These are phyloP conservation scores for Eutrigla gurnardus DNA, from an alignment of 2,797 vertebrate genomes.

Conservation along the genomic window DNA sequence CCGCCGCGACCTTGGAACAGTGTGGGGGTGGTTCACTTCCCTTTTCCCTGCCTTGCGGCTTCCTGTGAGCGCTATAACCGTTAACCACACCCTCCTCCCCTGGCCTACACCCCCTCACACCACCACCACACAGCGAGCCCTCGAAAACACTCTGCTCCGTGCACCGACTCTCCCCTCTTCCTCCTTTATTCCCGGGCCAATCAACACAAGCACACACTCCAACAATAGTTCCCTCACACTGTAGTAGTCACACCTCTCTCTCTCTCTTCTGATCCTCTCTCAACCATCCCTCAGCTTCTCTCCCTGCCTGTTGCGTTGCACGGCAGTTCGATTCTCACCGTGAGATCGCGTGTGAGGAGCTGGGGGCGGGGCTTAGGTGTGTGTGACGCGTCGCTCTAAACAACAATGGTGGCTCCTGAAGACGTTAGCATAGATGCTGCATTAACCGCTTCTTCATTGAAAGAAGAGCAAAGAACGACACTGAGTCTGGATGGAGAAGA, in stretches of 20 bases:
- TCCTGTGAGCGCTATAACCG: slow-evolving; percentile 79
- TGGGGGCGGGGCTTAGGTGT: no score
- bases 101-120: slow-evolving; percentile 57
- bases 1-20: slow-evolving; percentile 72
- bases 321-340: no score
- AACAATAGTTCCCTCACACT: slow-evolving; percentile 57
- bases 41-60: slow-evolving; percentile 80
- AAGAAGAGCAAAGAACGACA: no score
- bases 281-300: slow-evolving; percentile 30
- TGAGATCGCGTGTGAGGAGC: no score
- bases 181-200: slow-evolving; percentile 51
- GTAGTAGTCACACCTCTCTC: slow-evolving; percentile 49
- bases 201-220: slow-evolving; percentile 35
- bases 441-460: no score
- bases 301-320: neutral
- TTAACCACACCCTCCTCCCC: slow-evolving; percentile 81
- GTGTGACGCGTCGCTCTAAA: no score
- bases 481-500: no score
- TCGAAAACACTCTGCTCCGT: slow-evolving; percentile 43
- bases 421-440: no score
- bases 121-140: slow-evolving; percentile 41
- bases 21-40: slow-evolving; percentile 84
- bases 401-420: no score
- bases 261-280: slow-evolving; percentile 11
- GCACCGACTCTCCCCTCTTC: slow-evolving; percentile 43